These are phyloP conservation scores for Tapera naevia DNA, from an alignment of 2,797 vertebrate genomes.

Conservation along the genomic window DNA sequence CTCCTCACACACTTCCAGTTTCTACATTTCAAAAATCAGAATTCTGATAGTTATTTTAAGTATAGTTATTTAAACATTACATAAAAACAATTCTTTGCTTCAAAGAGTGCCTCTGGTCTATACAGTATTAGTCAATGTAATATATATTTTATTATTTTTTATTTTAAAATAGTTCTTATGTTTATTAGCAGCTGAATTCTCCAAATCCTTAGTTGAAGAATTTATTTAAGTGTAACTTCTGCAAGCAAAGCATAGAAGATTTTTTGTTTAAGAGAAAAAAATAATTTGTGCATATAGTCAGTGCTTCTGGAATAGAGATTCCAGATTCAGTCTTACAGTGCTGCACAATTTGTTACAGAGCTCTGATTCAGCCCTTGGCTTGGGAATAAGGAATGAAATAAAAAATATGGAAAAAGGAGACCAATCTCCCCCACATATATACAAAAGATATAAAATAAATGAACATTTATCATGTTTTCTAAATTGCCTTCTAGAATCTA, in stretches of 20 bases:
- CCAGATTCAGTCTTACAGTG: neutral
- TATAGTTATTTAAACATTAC: neutral
- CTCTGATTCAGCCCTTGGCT: neutral
- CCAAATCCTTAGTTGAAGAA: neutral
- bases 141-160: neutral
- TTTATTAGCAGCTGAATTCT: neutral
- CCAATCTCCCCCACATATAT: neutral
- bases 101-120: neutral
- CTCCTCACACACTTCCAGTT: neutral
- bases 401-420: neutral
- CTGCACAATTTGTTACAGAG: neutral
- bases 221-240: neutral
- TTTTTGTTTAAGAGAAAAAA: neutral
- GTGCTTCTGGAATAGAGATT: conserved; percentile 10
- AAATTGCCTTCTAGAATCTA: neutral
- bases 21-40: neutral
- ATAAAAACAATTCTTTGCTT: neutral
- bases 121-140: neutral
- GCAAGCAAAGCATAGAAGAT: neutral
- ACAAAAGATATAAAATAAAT: neutral
- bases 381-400: neutral
- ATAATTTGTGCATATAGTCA: neutral
- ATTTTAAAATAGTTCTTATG: neutral
- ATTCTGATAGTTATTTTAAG: neutral
- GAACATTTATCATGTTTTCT: neutral